These are phyloP conservation scores for Amazona finschi DNA, from an alignment of 2,797 vertebrate genomes.

Conservation along the genomic window DNA sequence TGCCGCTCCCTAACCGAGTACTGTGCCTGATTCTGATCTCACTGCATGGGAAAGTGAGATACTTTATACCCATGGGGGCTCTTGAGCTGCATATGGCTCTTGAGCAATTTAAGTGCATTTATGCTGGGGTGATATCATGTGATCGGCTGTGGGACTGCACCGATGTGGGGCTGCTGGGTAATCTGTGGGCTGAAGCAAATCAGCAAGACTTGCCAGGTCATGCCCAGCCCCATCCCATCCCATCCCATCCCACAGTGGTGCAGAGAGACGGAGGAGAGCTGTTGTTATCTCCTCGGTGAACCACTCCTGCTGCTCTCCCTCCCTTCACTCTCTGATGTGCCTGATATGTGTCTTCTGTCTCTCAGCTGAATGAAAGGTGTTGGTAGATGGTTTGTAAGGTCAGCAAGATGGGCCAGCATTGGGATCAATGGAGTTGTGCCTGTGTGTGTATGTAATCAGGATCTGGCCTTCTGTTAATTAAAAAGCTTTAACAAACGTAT, in stretches of 20 bases:
- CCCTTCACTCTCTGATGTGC: constrained; percentile 59
- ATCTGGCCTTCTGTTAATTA: constrained; percentile 54
- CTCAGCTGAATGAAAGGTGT: constrained; percentile 39
- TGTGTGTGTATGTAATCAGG: neutral
- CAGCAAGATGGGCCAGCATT: constrained; percentile 53
- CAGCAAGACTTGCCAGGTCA: constrained; percentile 63
- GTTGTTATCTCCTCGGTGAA: constrained; percentile 46
- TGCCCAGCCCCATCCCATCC: constrained; percentile 56
- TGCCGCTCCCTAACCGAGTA: constrained; percentile 55
- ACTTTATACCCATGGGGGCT: constrained; percentile 66
- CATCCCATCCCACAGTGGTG: constrained; percentile 47
- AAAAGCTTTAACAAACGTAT: constrained; percentile 59
- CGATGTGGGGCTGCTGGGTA: constrained; percentile 46
- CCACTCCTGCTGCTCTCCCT: constrained; percentile 64
- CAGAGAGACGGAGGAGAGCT: constrained; percentile 28
- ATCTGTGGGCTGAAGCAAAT: constrained; percentile 70
- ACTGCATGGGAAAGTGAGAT: constrained; percentile 48
- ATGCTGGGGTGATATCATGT: constrained; percentile 57
- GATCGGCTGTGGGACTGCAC: constrained; percentile 38
- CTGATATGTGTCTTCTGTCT: constrained; percentile 48
- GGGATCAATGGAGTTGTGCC: constrained; percentile 31
- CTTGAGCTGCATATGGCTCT: constrained; percentile 49
- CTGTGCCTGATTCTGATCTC: constrained; percentile 32
- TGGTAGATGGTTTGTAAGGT: constrained; percentile 60
- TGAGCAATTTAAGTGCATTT: constrained; percentile 58